These are phyloP conservation scores for Notarius quadriscutis DNA, from an alignment of 2,113 vertebrate genomes.

Conservation along the genomic window DNA sequence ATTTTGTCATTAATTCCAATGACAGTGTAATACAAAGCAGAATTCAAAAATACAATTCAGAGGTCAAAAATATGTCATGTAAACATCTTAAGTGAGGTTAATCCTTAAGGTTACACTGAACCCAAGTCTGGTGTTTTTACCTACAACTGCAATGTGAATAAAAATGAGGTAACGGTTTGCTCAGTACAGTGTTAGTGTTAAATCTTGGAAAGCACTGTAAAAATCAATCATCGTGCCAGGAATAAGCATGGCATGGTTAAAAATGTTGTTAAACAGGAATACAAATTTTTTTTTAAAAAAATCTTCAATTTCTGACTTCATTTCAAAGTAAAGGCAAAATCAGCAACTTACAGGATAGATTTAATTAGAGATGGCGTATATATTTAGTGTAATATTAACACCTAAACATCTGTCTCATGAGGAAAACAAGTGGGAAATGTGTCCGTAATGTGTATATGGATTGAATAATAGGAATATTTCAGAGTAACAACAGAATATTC, in stretches of 20 bases:
- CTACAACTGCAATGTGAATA: background rate
- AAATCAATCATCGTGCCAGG: background rate
- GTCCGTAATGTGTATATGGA: background rate
- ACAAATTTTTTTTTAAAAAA: background rate
- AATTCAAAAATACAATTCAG: background rate
- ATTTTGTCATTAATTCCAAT: background rate
- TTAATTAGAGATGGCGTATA: background rate
- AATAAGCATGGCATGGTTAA: background rate
- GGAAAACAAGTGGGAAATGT: too few species aligned
- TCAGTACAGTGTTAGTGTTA: background rate
- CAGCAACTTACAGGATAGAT: background rate
- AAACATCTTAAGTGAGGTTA: conserved; percentile 11
- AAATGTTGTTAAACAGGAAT: background rate
- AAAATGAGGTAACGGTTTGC: background rate
- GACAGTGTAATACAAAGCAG: background rate
- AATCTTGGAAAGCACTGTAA: too few species aligned
- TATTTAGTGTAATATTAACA: background rate
- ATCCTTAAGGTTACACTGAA: background rate
- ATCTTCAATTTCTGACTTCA: background rate
- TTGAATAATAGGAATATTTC: background rate
- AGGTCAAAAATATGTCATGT: background rate
- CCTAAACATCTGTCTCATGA: background rate
- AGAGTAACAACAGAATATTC: too few species aligned
- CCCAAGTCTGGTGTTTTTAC: background rate
- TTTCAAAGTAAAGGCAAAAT: background rate